Evolutionary conservation across 1,140 invertebrate genomes (phyloP).

Genomic region (Cotesia vestalis): DNA sequence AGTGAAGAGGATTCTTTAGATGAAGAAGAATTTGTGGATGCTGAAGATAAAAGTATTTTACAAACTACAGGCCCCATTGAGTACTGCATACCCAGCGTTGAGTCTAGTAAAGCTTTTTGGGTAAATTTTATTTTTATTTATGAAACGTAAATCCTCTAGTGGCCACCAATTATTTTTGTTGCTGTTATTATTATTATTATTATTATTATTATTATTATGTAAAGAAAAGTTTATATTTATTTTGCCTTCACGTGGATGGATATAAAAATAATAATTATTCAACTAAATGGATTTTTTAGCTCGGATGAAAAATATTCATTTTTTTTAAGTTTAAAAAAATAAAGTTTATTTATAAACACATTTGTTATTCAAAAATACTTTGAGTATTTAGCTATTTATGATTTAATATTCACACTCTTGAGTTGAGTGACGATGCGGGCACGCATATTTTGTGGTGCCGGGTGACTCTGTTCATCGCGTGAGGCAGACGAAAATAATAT

Average conservation of each 20-base stretch:
- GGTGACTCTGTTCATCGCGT: slow-evolving; percentile 50
- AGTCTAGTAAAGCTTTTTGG: slow-evolving; percentile 59
- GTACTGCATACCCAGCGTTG: slow-evolving; percentile 53
- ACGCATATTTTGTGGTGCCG: slow-evolving; percentile 56
- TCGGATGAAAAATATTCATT: neutral
- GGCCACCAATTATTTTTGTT: neutral
- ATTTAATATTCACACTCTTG: neutral
- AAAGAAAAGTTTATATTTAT: neutral
- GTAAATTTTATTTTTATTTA: slow-evolving; percentile 49
- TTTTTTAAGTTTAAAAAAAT: neutral
- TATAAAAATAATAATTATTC: too few relatives aligned
- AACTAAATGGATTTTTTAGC: too few relatives aligned
- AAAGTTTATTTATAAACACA: neutral
- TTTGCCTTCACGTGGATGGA: too few relatives aligned
- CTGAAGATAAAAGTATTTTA: slow-evolving; percentile 51
- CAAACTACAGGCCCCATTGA: slow-evolving; percentile 48
- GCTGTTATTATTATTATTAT: neutral
- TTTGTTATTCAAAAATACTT: too few relatives aligned
- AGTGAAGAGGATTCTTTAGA: slow-evolving; percentile 52
- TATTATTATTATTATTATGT: neutral
- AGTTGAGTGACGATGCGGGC: slow-evolving; percentile 1
- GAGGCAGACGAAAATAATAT: slow-evolving; percentile 60
- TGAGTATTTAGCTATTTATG: neutral
- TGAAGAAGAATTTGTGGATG: slow-evolving; percentile 57
- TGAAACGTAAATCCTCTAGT: neutral